Evolutionary conservation across 1,140 invertebrate genomes (phyloP).

Genomic region (Trichoplusia ni): DNA sequence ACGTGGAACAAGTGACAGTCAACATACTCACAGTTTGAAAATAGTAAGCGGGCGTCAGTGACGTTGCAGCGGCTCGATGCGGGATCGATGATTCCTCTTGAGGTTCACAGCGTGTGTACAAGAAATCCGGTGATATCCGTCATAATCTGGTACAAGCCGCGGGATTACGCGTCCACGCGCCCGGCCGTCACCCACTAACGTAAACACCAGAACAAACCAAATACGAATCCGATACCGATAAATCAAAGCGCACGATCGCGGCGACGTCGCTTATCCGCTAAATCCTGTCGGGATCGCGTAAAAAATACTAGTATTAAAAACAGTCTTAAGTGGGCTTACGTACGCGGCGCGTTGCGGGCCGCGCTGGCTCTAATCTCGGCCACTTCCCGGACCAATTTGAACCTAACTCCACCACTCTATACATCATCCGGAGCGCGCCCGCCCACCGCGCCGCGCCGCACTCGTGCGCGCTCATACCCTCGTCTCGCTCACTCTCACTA

Average conservation of each 20-base stretch:
- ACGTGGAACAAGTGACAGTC: slow-evolving; percentile 13
- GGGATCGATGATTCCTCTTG: slow-evolving; percentile 38
- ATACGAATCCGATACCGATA: slow-evolving; percentile 73
- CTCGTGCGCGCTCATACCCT: slow-evolving; percentile 44
- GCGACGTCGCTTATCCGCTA: slow-evolving; percentile 76
- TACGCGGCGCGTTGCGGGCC: slow-evolving; percentile 76
- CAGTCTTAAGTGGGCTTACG: slow-evolving; percentile 81
- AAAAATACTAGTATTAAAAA: slow-evolving; percentile 82
- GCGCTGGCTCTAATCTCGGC: slow-evolving; percentile 84
- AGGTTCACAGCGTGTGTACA: slow-evolving; percentile 62
- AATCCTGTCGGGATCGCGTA: slow-evolving; percentile 80
- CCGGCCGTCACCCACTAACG: slow-evolving; percentile 73
- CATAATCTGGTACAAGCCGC: slow-evolving; percentile 75
- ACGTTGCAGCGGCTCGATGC: not conserved
- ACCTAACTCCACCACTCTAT: slow-evolving; percentile 86
- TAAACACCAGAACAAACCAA: slow-evolving; percentile 74
- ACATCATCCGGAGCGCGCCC: slow-evolving; percentile 82
- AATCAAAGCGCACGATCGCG: slow-evolving; percentile 78
- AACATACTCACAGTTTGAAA: slow-evolving; percentile 22
- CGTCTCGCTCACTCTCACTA: slow-evolving; percentile 53
- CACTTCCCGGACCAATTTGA: slow-evolving; percentile 86
- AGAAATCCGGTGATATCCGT: slow-evolving; percentile 75
- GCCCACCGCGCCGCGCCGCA: slow-evolving; percentile 58
- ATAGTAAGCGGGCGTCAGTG: too few relatives aligned
- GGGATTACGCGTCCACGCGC: slow-evolving; percentile 67